A percentile compares a stretch with the other conserved stretches of the same genome.
phyloP scores from a whole-genome alignment of 2,113 vertebrate species.

The Dromas ardeola region DNA sequence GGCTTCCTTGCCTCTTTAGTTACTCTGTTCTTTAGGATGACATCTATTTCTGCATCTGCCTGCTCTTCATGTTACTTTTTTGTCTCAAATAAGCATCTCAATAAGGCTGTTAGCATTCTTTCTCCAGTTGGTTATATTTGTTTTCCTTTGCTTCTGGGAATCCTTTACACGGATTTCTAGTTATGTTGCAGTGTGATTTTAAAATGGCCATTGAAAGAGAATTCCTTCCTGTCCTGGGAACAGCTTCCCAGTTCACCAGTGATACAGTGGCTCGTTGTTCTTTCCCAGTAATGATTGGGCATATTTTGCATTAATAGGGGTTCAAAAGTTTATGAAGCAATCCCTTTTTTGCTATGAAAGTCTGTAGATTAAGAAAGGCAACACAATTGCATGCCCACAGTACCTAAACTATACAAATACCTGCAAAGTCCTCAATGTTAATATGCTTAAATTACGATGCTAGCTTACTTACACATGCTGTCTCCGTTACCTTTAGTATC shows the following conservation, averaged over 20 bases:
- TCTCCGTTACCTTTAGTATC: not conserved
- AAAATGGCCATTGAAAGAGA: not conserved
- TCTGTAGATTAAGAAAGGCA: not conserved
- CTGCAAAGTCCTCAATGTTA: not conserved
- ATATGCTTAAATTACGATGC: not conserved
- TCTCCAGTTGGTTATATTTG: not conserved
- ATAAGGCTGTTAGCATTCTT: not conserved
- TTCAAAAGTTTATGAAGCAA: not conserved
- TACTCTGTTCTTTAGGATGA: not conserved
- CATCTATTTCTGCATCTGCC: not conserved
- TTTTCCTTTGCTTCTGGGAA: not conserved
- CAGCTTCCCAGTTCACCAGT: not conserved
- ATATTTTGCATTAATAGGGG: not conserved
- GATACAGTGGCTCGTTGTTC: not conserved
- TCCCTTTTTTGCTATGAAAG: not conserved
- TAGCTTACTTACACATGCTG: not conserved
- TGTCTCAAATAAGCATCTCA: not conserved
- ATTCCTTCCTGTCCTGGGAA: not conserved
- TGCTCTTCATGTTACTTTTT: not conserved
- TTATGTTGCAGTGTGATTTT: not conserved
- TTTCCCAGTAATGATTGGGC: not conserved
- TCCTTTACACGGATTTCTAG: not conserved
- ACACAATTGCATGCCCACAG: not conserved
- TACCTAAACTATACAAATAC: not conserved
- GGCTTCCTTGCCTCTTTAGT: not conserved